Evolutionary conservation across 2,888 invertebrate genomes (phyloP), one percentile per base, ranked within the genome.

Genomic region (Scaptomyza flava): DNA sequence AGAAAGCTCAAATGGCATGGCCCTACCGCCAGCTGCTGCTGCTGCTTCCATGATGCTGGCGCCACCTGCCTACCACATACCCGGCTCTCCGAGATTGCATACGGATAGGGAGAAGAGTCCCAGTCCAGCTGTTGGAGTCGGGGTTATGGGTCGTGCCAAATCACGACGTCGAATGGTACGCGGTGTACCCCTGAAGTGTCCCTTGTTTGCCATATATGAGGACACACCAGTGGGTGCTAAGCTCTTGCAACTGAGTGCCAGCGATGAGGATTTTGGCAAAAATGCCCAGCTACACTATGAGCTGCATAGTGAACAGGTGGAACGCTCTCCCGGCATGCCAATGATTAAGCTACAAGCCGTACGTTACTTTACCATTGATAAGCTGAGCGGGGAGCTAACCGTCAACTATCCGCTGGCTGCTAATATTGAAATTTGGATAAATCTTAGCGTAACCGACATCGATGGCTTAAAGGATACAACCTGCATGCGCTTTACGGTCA

Each of bases 211-310:
- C 33, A 92, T 96, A 12, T 94, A 95, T 8, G 96, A 97, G 92
- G 95, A 95, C 87, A 93, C 95, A 52, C 93, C 94, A 1, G 94
- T 96, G 42, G 96, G 96, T 8, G 94, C 94, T 0, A 93, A 94
- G 23, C 93, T 96, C 63, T 86, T 96, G 9, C 95, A 95, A 89
- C 88, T 96, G 20, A 93, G 94, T 57, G 96, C 96, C 0, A 92
- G 94, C 64, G 96, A 97, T 90, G 94, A 94, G 86, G 97, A 97
- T 90, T 93, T 93, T 42, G 95, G 94, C 0, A 92, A 93, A 31
- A 96, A 97, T 89, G 94, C 96, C 0, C 94, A 94, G 81, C 92
- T 97, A 6, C 94, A 94, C 81, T 96, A 96, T 88, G 94, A 95
- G 86, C 94, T 96, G 72, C 91, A 93, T 23, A 94, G 95, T 0